Conservation (phyloP, 2,888 invertebrate species). For the Andrena camellia region DNA sequence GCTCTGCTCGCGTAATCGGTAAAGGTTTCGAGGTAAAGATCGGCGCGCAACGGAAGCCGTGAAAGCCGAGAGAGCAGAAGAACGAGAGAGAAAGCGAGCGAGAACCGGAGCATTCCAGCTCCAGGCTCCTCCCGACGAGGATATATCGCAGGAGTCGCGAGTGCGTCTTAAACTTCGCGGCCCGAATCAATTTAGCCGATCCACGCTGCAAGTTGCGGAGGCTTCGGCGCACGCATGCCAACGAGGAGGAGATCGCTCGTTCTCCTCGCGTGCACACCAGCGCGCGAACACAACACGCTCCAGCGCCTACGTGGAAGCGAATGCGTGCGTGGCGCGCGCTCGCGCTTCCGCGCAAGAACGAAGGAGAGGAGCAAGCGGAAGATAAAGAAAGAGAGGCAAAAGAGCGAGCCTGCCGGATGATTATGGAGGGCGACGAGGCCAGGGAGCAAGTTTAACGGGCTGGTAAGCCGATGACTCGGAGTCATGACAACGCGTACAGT, state of each 20-base stretch:
- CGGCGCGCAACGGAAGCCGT: conserved; percentile 13
- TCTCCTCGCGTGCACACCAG: conserved; percentile 27
- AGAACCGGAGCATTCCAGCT: neutral
- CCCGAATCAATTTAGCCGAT: conserved; percentile 80
- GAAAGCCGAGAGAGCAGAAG: conserved; percentile 3
- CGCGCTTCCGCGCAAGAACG: conserved; percentile 21
- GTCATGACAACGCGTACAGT: conserved; percentile 83
- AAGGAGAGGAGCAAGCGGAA: neutral
- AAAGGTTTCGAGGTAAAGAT: conserved; percentile 6
- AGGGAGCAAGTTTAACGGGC: conserved; percentile 83
- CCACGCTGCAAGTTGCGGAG: conserved; percentile 58
- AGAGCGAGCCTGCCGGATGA: conserved; percentile 66
- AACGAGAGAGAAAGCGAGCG: conserved; percentile 1
- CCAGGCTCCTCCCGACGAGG: no score
- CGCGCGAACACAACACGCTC: conserved; percentile 2
- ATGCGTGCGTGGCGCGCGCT: conserved; percentile 11
- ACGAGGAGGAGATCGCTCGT: conserved; percentile 4
- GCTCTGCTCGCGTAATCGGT: conserved; percentile 6
- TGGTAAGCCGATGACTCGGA: conserved; percentile 84
- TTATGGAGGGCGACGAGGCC: conserved; percentile 78
- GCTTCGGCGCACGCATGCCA: conserved; percentile 47
- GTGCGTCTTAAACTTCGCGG: conserved; percentile 74
- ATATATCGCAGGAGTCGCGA: conserved; percentile 69
- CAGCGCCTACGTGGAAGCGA: conserved; percentile 20
- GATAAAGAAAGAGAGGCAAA: conserved; percentile 11